Base-by-base conservation (phyloP, 2,888 invertebrate species). In the Platycheirus albimanus region DNA sequence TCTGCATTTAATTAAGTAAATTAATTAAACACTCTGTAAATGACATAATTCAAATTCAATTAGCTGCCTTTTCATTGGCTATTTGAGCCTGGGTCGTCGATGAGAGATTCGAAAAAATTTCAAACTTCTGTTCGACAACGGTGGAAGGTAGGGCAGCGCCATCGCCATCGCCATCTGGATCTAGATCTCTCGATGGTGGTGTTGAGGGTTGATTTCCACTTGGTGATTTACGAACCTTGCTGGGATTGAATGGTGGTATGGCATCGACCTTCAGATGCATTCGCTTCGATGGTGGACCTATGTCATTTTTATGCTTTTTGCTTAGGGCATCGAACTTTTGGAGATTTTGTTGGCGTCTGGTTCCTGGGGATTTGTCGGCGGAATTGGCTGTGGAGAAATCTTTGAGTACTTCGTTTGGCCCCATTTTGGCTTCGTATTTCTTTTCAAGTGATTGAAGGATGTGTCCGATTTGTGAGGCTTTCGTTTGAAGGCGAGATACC, bases 381-480 rank as follows among this genome's bases (percentile, higher is more conserved):
- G 90, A 91, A 83, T 91, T 89, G 20, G 91, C 91, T 80, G 92
- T 92, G 66, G 81, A 84, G 92, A 92, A 85, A 91, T 91, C 72
- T 92, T 90, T 80, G 91, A 92, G 81, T 10, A 78, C 84, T 38
- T 72, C 71, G 78, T 85, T 81, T 49, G 91, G 91, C 91, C 87
- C 91, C 72, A 96, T 92, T 86, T 90, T 90, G 69, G 88, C 87
- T 67, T 91, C 91, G 85, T 91, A 91, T 87, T 91, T 91, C 87
- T 95, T 96, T 92, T 97, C 96, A 90, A 97, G 93, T 92, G 96
- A 97, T 92, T 95, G 95, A 87, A 97, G 94, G 91, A 97, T 96
- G 93, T 96, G 96, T 92, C 97, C 97, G 92, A 98, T 97, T 92
- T 98, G 97, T 90, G 96, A 96, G 87, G 98, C 97, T 93, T 98